Evolutionary conservation across 23 tunicate genomes (phyloP).

Genomic region (Styela clava): DNA sequence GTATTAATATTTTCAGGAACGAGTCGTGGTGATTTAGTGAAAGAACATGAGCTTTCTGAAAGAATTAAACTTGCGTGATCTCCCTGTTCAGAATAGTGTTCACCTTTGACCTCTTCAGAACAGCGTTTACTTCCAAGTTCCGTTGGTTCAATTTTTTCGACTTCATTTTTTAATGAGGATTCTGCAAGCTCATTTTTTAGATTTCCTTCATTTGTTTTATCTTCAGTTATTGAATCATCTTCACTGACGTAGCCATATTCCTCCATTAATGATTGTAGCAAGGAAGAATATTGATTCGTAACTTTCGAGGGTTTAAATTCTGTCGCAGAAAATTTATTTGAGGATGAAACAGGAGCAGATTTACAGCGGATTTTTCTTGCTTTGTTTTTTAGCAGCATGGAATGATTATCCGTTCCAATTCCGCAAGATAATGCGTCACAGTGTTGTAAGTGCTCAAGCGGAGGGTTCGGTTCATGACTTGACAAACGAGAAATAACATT

Average conservation of each 20-base stretch:
- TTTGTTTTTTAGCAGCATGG: conserved; percentile 27
- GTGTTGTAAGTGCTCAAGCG: conserved; percentile 44
- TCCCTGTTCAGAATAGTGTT: no score
- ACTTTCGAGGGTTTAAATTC: not conserved
- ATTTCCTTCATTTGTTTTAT: no score
- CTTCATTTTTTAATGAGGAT: no score
- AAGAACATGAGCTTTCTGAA: no score
- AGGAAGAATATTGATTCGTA: not conserved
- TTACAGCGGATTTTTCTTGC: conserved; percentile 17
- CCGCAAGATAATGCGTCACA: conserved; percentile 63
- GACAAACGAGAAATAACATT: conserved; percentile 33
- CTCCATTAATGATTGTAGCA: conserved; percentile 3
- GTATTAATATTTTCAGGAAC: no score
- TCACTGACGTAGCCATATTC: conserved; percentile 9
- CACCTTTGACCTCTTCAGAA: no score
- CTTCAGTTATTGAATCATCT: not conserved
- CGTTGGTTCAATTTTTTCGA: no score
- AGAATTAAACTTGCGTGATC: no score
- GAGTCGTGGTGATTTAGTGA: no score
- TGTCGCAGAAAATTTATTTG: not conserved
- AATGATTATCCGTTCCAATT: conserved; percentile 52
- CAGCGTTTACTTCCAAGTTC: no score
- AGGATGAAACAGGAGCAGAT: conserved; percentile 17
- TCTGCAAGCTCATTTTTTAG: no score
- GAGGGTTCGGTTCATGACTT: conserved; percentile 50